A percentile compares a stretch with the other conserved stretches of the same genome.
Evolutionary conservation across 2,888 invertebrate species (phyloP).

Genomic region (Acanthoscelides obtectus): DNA sequence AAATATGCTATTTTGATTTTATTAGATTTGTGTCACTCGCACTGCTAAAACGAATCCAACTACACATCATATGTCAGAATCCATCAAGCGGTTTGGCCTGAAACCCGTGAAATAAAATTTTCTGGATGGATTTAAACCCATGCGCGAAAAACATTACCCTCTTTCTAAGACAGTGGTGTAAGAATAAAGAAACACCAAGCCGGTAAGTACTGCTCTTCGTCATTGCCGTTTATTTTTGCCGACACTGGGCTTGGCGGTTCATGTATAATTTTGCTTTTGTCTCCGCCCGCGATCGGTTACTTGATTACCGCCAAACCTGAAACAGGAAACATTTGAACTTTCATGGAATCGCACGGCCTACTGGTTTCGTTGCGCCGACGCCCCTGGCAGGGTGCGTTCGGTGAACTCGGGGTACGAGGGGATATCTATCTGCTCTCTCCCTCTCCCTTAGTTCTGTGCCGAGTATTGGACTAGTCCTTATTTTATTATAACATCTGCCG

Average conservation of each 20-base stretch:
- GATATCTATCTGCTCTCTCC: constrained; percentile 18
- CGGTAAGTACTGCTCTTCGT: no score
- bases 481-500: constrained; percentile 38
- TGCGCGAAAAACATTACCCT: no score
- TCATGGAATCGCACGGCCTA: constrained; percentile 1
- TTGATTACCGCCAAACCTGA: background rate
- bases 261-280: background rate
- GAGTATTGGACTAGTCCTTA: constrained; percentile 31
- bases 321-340: background rate
- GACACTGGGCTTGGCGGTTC: no score
- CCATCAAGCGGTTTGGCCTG: no score
- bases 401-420: constrained; percentile 19
- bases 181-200: no score
- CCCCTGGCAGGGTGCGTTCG: constrained; percentile 14
- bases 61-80: no score
- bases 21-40: no score
- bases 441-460: constrained; percentile 16
- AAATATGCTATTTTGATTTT: no score
- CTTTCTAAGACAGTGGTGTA: no score
- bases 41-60: no score
- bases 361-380: background rate
- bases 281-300: background rate
- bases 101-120: no score
- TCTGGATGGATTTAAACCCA: no score
- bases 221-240: background rate